These are phyloP conservation scores for Gallinago media DNA, from an alignment of 2,113 vertebrate species.

Conservation along the genomic window DNA sequence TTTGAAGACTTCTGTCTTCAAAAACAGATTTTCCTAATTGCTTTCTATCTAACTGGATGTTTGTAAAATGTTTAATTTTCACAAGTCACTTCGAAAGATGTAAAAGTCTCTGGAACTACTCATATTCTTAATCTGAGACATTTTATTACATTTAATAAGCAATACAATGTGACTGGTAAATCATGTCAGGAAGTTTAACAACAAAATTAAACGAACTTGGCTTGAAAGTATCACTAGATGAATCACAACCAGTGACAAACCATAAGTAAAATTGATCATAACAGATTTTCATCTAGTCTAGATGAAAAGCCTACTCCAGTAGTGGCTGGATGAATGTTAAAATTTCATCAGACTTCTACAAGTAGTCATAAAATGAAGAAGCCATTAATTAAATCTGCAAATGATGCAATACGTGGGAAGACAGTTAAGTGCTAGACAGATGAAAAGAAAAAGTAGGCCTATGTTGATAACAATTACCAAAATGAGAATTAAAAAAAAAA, in stretches of 20 bases:
- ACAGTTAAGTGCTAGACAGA: not conserved
- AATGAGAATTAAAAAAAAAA: not conserved
- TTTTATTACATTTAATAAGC: not conserved
- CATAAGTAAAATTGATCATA: not conserved
- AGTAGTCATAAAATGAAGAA: not conserved
- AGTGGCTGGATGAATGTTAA: not conserved
- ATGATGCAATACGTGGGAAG: slow-evolving; percentile 7
- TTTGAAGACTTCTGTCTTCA: not conserved
- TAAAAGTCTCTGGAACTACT: not conserved
- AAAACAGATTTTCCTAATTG: not conserved
- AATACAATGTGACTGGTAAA: not conserved
- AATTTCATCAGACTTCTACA: not conserved
- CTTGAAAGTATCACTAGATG: not conserved
- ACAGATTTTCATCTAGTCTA: not conserved
- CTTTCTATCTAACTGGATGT: not conserved
- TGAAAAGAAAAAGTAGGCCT: not conserved
- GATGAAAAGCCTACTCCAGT: not conserved
- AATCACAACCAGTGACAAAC: not conserved
- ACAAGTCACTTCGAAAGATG: not conserved
- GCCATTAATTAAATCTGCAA: slow-evolving; percentile 43
- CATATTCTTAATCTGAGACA: not conserved
- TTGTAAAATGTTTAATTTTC: not conserved
- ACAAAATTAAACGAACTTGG: not conserved
- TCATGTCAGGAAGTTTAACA: not conserved
- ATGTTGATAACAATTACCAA: not conserved